Percentiles rank a stretch among this genome's conserved stretches.
Conservation (phyloP, 2,113 vertebrate species). For the Cavia porcellus region DNA sequence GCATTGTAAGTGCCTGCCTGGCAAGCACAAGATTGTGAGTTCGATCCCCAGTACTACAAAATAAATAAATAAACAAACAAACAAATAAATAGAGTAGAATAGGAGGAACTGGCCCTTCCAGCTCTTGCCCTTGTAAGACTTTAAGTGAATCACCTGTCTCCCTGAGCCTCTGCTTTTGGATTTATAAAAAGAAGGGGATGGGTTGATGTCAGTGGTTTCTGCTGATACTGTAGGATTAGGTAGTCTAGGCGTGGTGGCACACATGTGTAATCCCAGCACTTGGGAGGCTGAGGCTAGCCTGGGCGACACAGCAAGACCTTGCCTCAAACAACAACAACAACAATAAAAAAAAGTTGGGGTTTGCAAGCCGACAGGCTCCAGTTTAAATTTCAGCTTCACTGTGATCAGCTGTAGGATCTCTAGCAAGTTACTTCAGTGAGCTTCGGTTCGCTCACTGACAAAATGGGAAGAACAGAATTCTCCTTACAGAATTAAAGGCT, state of each 20-base stretch:
- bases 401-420: background rate
- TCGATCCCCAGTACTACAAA: too few relatives aligned
- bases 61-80: too few relatives aligned
- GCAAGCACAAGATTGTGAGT: too few relatives aligned
- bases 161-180: constrained; percentile 8
- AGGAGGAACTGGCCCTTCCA: background rate
- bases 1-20: too few relatives aligned
- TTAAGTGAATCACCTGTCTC: background rate
- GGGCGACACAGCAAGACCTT: background rate
- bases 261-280: background rate
- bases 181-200: constrained; percentile 48
- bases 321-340: background rate
- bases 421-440: background rate
- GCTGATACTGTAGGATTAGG: constrained; percentile 30
- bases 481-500: constrained; percentile 13
- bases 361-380: background rate
- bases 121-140: background rate
- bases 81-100: background rate
- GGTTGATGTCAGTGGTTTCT: constrained; percentile 45
- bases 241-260: background rate
- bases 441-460: background rate
- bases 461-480: background rate
- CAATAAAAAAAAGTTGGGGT: constrained; percentile 3
- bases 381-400: constrained; percentile 25
- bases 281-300: background rate